Percentiles rank a stretch among this genome's conserved stretches.
phyloP scores from a whole-genome alignment of 2,797 vertebrate genomes.

The Okamejei kenojei region DNA sequence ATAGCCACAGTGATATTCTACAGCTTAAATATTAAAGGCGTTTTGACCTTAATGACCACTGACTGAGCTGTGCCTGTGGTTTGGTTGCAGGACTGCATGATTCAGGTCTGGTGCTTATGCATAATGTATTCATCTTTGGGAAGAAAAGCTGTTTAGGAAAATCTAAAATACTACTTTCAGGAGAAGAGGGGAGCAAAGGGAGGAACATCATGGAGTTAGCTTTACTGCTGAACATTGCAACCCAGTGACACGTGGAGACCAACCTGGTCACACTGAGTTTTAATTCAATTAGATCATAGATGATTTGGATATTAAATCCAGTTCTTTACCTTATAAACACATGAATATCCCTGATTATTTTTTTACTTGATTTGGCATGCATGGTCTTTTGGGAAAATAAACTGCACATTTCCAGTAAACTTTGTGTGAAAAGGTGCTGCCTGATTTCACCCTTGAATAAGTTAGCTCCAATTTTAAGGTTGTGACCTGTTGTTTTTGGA shows the following conservation, averaged over 20 bases:
- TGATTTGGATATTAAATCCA: too few relatives aligned
- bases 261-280: background rate
- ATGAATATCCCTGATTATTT: too few relatives aligned
- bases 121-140: background rate
- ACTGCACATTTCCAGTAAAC: too few relatives aligned
- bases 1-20: conserved; percentile 5
- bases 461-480: background rate
- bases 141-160: background rate
- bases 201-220: background rate
- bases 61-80: background rate
- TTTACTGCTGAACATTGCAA: too few relatives aligned
- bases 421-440: background rate
- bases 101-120: background rate
- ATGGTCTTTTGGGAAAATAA: too few relatives aligned
- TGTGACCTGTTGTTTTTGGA: background rate
- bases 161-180: background rate
- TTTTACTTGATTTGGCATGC: too few relatives aligned
- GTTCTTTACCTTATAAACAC: too few relatives aligned
- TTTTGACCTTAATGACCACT: background rate
- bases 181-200: background rate
- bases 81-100: background rate
- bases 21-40: background rate
- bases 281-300: too few relatives aligned
- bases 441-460: background rate
- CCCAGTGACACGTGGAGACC: too few relatives aligned